These are phyloP conservation scores for Esox lucius DNA, from an alignment of 2,797 vertebrate species.

Conservation along the genomic window DNA sequence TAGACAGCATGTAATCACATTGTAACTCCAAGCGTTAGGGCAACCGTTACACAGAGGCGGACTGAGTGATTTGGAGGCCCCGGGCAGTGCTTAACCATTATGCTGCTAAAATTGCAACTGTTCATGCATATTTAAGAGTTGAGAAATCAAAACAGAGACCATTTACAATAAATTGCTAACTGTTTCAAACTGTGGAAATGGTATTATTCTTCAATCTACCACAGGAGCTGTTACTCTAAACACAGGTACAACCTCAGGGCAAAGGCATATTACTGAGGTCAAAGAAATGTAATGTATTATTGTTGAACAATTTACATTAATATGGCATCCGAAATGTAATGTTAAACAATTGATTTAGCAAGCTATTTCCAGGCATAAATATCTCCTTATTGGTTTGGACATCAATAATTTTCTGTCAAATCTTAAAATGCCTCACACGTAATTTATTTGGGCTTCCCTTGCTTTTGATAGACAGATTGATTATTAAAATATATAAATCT, in stretches of 20 bases:
- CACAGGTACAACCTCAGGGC: not conserved
- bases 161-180: too few relatives aligned
- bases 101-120: too few relatives aligned
- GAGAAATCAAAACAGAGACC: too few relatives aligned
- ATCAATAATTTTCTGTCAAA: conserved; percentile 10
- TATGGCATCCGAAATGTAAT: not conserved
- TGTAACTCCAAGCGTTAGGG: conserved; percentile 26
- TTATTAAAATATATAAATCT: conserved; percentile 39
- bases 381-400: not conserved
- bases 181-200: too few relatives aligned
- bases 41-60: not conserved
- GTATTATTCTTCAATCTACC: not conserved
- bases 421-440: not conserved
- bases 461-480: conserved; percentile 20
- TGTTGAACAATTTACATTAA: not conserved
- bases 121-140: too few relatives aligned
- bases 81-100: too few relatives aligned
- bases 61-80: too few relatives aligned
- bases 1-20: conserved; percentile 32
- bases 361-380: too few relatives aligned
- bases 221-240: conserved; percentile 11
- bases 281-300: not conserved
- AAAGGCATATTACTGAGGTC: not conserved
- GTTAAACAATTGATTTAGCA: not conserved
- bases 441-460: not conserved